These are phyloP conservation scores for Brachionichthys hirsutus DNA, from an alignment of 2,113 vertebrate genomes.

Conservation along the genomic window DNA sequence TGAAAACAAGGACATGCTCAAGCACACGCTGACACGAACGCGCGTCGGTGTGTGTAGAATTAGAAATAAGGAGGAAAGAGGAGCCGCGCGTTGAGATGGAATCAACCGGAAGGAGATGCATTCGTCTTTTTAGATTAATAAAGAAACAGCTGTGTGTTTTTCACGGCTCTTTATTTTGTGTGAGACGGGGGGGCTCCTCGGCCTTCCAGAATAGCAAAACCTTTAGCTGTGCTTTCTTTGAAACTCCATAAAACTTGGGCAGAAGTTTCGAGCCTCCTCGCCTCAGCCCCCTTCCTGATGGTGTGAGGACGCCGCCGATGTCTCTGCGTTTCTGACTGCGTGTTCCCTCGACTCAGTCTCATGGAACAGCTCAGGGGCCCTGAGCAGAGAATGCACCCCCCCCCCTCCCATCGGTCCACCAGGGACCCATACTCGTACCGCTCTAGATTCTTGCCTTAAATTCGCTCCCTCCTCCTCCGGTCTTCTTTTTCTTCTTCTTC, in stretches of 20 bases:
- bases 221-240: conserved; percentile 3
- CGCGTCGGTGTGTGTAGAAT: conserved; percentile 1
- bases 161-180: background rate
- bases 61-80: background rate
- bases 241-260: background rate
- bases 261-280: conserved; percentile 12
- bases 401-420: conserved; percentile 49
- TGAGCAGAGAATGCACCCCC: conserved; percentile 54
- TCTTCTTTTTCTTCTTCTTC: conserved; percentile 20
- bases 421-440: conserved; percentile 32
- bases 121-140: no score
- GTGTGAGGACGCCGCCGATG: conserved; percentile 19
- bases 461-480: conserved; percentile 13
- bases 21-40: conserved; percentile 38
- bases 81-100: background rate
- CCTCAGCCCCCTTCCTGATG: conserved; percentile 21
- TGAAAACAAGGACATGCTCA: conserved; percentile 62
- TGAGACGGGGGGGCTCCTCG: background rate
- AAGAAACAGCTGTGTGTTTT: background rate
- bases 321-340: conserved; percentile 21
- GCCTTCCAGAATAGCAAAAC: conserved; percentile 13
- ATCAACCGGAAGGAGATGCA: no score
- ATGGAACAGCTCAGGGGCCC: conserved; percentile 58
- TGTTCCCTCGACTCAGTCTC: conserved; percentile 45
- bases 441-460: conserved; percentile 39